Evolutionary conservation across 2,888 invertebrate genomes (phyloP).

Genomic region (Serrognathus titanus): DNA sequence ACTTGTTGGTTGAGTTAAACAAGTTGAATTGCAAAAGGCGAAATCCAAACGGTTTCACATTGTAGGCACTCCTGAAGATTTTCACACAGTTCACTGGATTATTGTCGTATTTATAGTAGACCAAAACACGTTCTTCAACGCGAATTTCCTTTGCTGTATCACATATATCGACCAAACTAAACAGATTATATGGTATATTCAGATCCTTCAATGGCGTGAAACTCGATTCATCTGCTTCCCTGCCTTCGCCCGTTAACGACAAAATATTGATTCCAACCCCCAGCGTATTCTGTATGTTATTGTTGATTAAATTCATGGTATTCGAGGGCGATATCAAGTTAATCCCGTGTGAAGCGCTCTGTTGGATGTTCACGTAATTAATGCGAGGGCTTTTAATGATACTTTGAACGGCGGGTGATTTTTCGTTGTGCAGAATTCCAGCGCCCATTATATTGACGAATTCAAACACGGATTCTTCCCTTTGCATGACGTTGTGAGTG

Average conservation of each 20-base stretch:
- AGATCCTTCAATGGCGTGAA: slow-evolving; percentile 80
- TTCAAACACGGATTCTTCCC: slow-evolving; percentile 73
- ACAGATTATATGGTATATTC: slow-evolving; percentile 84
- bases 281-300: slow-evolving; percentile 72
- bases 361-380: slow-evolving; percentile 76
- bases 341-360: slow-evolving; percentile 87
- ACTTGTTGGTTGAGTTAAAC: slow-evolving; percentile 80
- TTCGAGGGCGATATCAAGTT: slow-evolving; percentile 87
- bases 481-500: slow-evolving; percentile 68
- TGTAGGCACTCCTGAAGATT: slow-evolving; percentile 83
- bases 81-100: slow-evolving; percentile 96
- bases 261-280: slow-evolving; percentile 89
- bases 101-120: slow-evolving; percentile 97
- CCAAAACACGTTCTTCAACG: slow-evolving; percentile 82
- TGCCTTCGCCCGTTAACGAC: slow-evolving; percentile 88
- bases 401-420: slow-evolving; percentile 87
- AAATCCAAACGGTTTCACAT: slow-evolving; percentile 85
- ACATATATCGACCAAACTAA: slow-evolving; percentile 94
- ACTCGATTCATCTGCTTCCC: slow-evolving; percentile 82
- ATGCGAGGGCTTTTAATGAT: slow-evolving; percentile 82
- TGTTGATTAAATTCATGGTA: slow-evolving; percentile 71
- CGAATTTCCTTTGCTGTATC: slow-evolving; percentile 89
- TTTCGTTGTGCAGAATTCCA: slow-evolving; percentile 93
- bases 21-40: slow-evolving; percentile 86
- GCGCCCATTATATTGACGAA: slow-evolving; percentile 85